Evolutionary conservation across 2,797 vertebrate genomes (phyloP).

Genomic region (Sebastes matsubarae): DNA sequence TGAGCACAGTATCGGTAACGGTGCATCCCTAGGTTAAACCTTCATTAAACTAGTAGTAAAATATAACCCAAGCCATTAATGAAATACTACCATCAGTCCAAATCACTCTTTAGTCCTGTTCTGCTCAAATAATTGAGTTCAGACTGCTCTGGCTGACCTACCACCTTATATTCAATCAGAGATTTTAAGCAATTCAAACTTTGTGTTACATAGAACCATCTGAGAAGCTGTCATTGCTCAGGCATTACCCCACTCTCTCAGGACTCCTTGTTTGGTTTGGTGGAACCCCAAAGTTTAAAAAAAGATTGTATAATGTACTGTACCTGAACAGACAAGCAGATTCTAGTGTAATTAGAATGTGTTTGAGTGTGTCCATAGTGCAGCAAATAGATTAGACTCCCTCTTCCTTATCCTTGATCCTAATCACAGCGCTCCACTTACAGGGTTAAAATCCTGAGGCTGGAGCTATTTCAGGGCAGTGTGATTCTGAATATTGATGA

Average conservation of each 20-base stretch:
- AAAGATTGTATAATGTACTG: not conserved
- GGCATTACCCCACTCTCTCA: not conserved
- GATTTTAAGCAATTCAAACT: not conserved
- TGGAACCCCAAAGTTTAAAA: not conserved
- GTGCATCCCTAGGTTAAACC: not conserved
- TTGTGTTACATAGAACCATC: not conserved
- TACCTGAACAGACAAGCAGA: not conserved
- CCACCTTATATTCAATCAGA: not conserved
- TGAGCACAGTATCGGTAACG: too few species aligned
- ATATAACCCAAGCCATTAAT: not conserved
- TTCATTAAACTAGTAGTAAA: not conserved
- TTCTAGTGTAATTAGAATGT: not conserved
- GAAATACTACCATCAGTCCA: not conserved
- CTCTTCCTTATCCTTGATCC: not conserved
- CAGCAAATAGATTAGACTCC: not conserved
- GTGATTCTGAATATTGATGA: constrained; percentile 76
- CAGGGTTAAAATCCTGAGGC: constrained; percentile 56
- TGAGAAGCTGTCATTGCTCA: too few species aligned
- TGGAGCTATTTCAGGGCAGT: constrained; percentile 61
- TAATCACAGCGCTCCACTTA: not conserved
- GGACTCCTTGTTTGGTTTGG: not conserved
- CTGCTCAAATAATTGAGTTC: not conserved
- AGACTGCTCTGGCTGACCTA: not conserved
- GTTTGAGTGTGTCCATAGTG: not conserved
- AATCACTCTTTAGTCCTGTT: not conserved